These are phyloP conservation scores for Tragelaphus eurycerus DNA, from an alignment of 2,797 vertebrate species.

Conservation along the genomic window DNA sequence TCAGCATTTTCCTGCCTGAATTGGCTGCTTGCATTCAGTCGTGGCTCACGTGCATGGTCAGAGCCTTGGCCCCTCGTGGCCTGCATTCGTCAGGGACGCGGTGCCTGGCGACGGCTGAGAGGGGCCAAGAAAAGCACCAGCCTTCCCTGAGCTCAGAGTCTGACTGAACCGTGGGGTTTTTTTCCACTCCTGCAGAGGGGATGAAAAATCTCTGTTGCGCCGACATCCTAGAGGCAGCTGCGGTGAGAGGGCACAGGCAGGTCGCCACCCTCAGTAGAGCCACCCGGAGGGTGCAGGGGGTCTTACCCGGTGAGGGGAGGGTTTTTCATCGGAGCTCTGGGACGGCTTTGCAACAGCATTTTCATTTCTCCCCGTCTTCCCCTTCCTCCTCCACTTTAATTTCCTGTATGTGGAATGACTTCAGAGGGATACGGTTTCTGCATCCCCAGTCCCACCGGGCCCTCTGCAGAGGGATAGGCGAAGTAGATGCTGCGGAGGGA, in stretches of 20 bases:
- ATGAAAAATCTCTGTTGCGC: not conserved
- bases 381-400: slow-evolving; percentile 24
- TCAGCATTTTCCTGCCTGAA: not conserved
- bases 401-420: not conserved
- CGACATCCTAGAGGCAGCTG: not conserved
- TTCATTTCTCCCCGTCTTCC: not conserved
- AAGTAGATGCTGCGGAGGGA: not conserved
- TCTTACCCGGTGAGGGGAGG: not conserved
- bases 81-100: not conserved
- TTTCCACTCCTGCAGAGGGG: slow-evolving; percentile 8
- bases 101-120: not conserved
- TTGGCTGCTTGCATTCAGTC: not conserved
- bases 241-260: not conserved
- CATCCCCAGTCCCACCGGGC: not conserved
- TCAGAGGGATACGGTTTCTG: not conserved
- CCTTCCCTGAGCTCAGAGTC: not conserved
- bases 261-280: not conserved
- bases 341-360: not conserved
- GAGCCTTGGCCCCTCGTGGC: not conserved
- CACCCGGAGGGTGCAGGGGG: not conserved
- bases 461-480: slow-evolving; percentile 31
- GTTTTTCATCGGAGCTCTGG: not conserved
- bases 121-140: not conserved
- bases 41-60: not conserved
- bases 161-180: not conserved